Base-by-base conservation (phyloP, 2,888 invertebrate species). In the Graphium colonna region DNA sequence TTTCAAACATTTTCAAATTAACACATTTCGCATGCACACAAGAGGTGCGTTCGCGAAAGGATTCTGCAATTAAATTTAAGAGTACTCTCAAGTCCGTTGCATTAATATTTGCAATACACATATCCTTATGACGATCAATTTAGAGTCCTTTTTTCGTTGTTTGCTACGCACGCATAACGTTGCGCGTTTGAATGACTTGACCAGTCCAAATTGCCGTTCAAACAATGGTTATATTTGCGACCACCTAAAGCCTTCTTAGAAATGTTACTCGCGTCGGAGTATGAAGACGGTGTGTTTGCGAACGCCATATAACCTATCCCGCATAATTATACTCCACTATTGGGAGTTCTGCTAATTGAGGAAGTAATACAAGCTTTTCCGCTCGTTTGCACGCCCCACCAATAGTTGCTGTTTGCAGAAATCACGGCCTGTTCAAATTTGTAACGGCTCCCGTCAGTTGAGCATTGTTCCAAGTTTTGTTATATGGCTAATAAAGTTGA, bases 151-250 rank as follows among this genome's bases (percentile, higher is more conserved):
- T 65, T 65, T 63, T 40, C 41, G 41, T 40, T 47, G 53, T 49
- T 56, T 16, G 43, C 41, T 9, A 17, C 13, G 28, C 46, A 18
- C 16, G 26, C 49, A 26, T 56, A 67, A 62, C 60, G 61, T 75
- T 64, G 76, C 69, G 40, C 28, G 60, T 56, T 62, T 62, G 67
- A 66, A 71, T 72, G 62, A 62, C 71, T 67, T 62, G 67, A 64
- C 63, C 75, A 69, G 72, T 77, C 77, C 73, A 82, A 86, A 85
- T 84, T 82, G 79, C 74, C 77, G 76, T 68, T 75, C 77, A 86
- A 85, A 84, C 81, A 85, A 78, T 71, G 69, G 66, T 64, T 57
- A 61, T 87, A 79, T 87, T 88, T 87, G 86, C 80, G 86, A 85
- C 87, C 87, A 88, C 87, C 86, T 82, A 68, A 78, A 78, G 78